Evolutionary conservation across 1,140 invertebrate species (phyloP), one percentile per base, ranked within the genome.

Genomic region (Lutraria rhynchaena): DNA sequence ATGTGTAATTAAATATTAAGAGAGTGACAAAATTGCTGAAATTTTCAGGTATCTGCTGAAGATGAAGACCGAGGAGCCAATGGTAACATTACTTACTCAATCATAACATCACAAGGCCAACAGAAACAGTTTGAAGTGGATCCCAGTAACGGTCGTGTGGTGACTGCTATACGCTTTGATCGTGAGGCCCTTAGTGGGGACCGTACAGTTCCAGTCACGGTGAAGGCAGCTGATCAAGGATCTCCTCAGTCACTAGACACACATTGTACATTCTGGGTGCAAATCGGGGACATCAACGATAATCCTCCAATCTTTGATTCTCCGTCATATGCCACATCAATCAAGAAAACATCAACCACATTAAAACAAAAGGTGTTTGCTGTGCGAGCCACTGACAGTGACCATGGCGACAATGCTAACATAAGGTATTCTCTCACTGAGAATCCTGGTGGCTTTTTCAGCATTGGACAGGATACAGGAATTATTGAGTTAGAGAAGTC

Each of bases 271-370:
- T 89, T 98, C 11, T 93, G 94, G 35, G 94, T 99, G 0, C 93
- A 94, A 1, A 94, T 99, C 0, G 89, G 95, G 0, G 97, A 99
- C 89, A 95, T 96, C 86, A 99, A 99, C 91, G 98, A 99, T 91
- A 98, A 99, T 90, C 94, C 95, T 63, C 97, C 97, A 0, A 92
- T 95, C 9, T 98, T 98, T 90, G 95, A 95, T 15, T 94, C 95
- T 35, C 93, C 94, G 53, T 93, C 95, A 19, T 98, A 98, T 90
- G 94, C 95, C 58, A 81, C 78, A 15, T 81, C 78, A 11, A 61
- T 81, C 24, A 81, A 69, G 37, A 69, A 81, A 46, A 63, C 69
- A 9, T 41, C 55, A 3, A 33, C 67, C 5, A 37, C 60, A 7
- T 71, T 49, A 49, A 83, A 41, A 65, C 71, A 51, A 41, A 60